Conservation (phyloP, 2,888 invertebrate species). For the Desoria tigrina region DNA sequence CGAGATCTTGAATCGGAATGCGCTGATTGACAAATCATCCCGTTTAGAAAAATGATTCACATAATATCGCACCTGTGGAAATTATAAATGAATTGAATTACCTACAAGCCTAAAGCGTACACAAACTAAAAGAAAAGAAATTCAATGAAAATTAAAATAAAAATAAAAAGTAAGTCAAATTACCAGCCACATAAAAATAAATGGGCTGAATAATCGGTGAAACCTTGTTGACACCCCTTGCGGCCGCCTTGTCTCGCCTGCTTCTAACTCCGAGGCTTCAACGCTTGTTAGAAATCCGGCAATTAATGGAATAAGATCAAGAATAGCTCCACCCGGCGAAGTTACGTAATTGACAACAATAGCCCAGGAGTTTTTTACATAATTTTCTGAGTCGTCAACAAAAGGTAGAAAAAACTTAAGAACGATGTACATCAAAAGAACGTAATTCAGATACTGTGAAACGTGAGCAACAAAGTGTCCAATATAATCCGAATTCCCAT, state of each 20-base stretch:
- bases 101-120: too few species aligned
- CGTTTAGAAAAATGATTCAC: conserved; percentile 20
- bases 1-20: conserved; percentile 37
- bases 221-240: too few species aligned
- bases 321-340: conserved; percentile 11
- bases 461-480: conserved; percentile 5
- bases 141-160: too few species aligned
- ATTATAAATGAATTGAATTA: too few species aligned
- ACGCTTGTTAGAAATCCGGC: conserved; percentile 1
- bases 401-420: conserved; percentile 37
- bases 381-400: conserved; percentile 28
- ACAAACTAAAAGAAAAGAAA: too few species aligned
- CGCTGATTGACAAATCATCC: conserved; percentile 36
- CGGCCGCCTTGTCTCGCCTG: too few species aligned
- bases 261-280: too few species aligned
- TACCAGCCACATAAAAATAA: too few species aligned
- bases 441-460: conserved; percentile 8
- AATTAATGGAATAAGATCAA: conserved; percentile 21
- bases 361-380: conserved; percentile 20
- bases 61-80: too few species aligned
- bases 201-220: conserved; percentile 21
- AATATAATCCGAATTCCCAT: too few species aligned
- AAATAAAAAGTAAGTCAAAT: too few species aligned
- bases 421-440: conserved; percentile 30
- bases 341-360: conserved; percentile 24